Evolutionary conservation across 2,888 invertebrate genomes (phyloP), one percentile per base, ranked within the genome.

Genomic region (Apamea crenata): DNA sequence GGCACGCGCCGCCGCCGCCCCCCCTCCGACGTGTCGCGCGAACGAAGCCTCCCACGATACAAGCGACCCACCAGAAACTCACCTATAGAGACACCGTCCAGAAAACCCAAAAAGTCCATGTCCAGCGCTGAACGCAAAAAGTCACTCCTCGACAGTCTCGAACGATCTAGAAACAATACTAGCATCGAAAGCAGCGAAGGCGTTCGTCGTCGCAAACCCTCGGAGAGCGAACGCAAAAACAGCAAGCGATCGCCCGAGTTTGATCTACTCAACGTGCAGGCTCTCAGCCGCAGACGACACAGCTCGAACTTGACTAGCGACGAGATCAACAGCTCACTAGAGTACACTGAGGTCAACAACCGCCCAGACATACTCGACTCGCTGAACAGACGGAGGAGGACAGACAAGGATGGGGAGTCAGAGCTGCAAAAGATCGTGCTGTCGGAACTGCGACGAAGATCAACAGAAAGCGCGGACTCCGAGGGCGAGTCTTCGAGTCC

Each of bases 41-140:
- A 96, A 78, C 86, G 94, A 74, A 94, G 94, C 89, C 89, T 95
- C 7, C 96, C 96, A 0, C 92, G 96, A 78, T 93, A 96, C 92
- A 96, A 96, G 88, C 93, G 95, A 69, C 96, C 95, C 67, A 94
- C 94, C 59, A 93, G 94, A 88, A 94, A 90, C 59, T 96, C 96
- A 12, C 96, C 96, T 5, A 92, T 94, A 63, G 96, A 96, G 88
- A 95, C 95, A 21, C 96, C 95, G 16, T 91, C 92, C 47, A 92
- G 95, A 79, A 97, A 96, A 93, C 96, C 96, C 59, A 97, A 96
- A 88, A 97, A 96, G 80, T 95, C 96, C 36, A 96, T 97, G 94
- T 96, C 97, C 74, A 97, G 96, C 88, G 97, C 97, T 59, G 97
- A 97, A 91, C 94, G 97, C 81, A 97, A 97, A 87, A 97, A 97